A percentile compares a stretch with the other conserved stretches of the same genome.
phyloP scores from a whole-genome alignment of 2,113 vertebrate species.

The Formicarius rufipectus region DNA sequence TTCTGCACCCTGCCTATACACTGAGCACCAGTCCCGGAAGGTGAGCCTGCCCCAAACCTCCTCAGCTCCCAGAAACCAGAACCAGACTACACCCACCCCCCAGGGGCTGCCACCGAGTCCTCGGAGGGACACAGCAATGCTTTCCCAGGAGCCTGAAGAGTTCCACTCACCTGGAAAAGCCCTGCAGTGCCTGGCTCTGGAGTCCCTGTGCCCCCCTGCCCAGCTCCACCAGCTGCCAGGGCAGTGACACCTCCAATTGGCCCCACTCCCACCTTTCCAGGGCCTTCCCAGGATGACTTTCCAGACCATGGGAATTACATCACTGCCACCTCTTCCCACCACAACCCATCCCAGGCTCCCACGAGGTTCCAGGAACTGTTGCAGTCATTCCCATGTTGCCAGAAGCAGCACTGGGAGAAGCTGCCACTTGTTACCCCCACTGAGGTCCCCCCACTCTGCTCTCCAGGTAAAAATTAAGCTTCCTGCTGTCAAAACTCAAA shows the following conservation, averaged over 20 bases:
- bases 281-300: rapidly evolving
- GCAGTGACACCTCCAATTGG: background rate
- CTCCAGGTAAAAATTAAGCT: background rate
- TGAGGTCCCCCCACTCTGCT: background rate
- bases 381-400: background rate
- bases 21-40: background rate
- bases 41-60: background rate
- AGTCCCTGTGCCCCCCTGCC: background rate
- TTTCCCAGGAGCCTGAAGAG: background rate
- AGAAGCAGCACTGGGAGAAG: background rate
- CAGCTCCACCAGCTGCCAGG: background rate
- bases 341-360: background rate
- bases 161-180: background rate
- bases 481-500: background rate
- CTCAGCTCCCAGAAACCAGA: background rate
- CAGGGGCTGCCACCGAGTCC: too few species aligned
- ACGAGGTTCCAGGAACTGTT: background rate
- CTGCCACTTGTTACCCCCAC: background rate
- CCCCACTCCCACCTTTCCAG: background rate
- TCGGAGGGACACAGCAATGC: rapidly evolving
- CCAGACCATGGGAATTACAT: background rate
- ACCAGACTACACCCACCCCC: too few species aligned
- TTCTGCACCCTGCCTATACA: background rate
- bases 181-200: background rate
- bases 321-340: background rate